Conservation (phyloP, 2,113 vertebrate species). For the Lepus timidus region DNA sequence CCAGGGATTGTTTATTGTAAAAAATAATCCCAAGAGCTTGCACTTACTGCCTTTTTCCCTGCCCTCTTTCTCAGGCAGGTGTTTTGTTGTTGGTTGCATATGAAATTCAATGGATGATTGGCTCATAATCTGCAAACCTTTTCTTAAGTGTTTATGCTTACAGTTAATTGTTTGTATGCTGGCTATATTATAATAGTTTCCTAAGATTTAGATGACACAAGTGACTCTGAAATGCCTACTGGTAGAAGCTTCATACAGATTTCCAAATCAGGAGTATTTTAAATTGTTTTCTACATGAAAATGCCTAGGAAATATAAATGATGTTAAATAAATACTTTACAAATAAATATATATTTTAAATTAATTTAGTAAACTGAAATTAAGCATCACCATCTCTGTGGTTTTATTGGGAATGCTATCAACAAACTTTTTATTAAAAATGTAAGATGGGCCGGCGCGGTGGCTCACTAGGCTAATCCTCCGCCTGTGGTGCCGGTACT, state of each 20-base stretch:
- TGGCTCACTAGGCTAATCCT: no score
- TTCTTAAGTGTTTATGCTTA: slow-evolving; percentile 55
- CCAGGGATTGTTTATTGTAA: slow-evolving; percentile 29
- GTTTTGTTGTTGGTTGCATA: slow-evolving; percentile 27
- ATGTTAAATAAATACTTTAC: slow-evolving; percentile 15
- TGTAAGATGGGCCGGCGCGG: not conserved
- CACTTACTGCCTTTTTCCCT: slow-evolving; percentile 37
- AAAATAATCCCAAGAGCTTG: not conserved
- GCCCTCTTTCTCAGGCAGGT: slow-evolving; percentile 25
- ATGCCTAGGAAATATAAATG: not conserved
- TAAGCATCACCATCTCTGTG: not conserved
- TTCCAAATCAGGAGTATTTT: slow-evolving; percentile 19
- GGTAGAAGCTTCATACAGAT: slow-evolving; percentile 8
- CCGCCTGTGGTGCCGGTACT: no score
- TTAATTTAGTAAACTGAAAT: slow-evolving; percentile 22
- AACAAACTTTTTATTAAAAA: slow-evolving; percentile 20
- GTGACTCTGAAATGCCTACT: slow-evolving; percentile 32
- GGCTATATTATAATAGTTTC: not conserved
- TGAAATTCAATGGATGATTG: slow-evolving; percentile 27
- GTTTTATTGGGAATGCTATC: not conserved
- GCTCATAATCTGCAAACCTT: slow-evolving; percentile 46
- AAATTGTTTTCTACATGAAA: slow-evolving; percentile 2
- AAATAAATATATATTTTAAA: slow-evolving; percentile 7
- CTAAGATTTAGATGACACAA: slow-evolving; percentile 30
- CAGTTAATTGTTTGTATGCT: slow-evolving; percentile 32